Percentiles rank a stretch among this genome's conserved stretches.
Conservation (phyloP, 2,888 invertebrate genomes). For the Philopedon plagiatum region DNA sequence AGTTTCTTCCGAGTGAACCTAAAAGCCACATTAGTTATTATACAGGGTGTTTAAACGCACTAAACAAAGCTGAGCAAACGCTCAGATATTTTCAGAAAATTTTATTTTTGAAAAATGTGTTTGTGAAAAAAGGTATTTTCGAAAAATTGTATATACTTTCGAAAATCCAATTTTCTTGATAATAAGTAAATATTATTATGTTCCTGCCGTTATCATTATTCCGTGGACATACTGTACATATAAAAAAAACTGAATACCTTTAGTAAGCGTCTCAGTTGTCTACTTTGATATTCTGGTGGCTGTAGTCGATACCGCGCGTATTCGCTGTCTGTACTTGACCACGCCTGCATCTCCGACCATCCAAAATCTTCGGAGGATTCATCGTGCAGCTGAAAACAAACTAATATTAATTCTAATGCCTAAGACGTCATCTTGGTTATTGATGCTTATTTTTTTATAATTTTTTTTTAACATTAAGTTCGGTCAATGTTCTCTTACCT, state of each 20-base stretch:
- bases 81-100: too few species aligned
- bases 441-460: too few species aligned
- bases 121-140: too few species aligned
- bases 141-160: too few species aligned
- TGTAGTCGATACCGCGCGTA: constrained; percentile 66
- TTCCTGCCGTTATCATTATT: too few species aligned
- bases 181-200: too few species aligned
- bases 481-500: constrained; percentile 54
- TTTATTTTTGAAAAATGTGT: too few species aligned
- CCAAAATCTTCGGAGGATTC: constrained; percentile 70
- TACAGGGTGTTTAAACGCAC: too few species aligned
- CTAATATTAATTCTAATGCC: background rate
- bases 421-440: too few species aligned
- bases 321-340: constrained; percentile 74
- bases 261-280: constrained; percentile 69
- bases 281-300: constrained; percentile 69
- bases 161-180: too few species aligned
- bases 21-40: background rate
- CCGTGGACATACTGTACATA: too few species aligned
- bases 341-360: constrained; percentile 69
- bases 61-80: too few species aligned
- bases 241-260: constrained; percentile 66
- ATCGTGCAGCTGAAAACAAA: constrained; percentile 62
- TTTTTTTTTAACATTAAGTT: background rate
- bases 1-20: constrained; percentile 75